Base-by-base conservation (phyloP, 2,113 vertebrate genomes). In the Noturus placidus region DNA sequence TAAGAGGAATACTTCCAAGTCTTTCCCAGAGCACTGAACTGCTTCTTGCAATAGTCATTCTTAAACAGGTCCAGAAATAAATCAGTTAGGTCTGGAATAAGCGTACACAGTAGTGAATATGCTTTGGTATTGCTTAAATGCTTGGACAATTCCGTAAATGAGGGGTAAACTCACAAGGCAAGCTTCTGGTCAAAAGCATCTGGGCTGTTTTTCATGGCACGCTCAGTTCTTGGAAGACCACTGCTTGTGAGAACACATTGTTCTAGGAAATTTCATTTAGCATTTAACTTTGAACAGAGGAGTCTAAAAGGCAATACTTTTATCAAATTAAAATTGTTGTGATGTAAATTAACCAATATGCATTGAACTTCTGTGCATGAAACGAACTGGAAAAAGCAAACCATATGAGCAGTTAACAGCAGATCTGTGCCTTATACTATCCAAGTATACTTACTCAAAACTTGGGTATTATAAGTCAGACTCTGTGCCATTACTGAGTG, bases 131-230 rank as follows among this genome's bases (percentile, higher is more conserved):
- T 85, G 85, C 87, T 84, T 80, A 86, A 85, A 87, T 86, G 88
- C 87, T 84, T 88, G 83, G 85, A 88, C 89, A 89, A 76, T 82
- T 88, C 72, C 35, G 88, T 88, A 91, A 88, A 88, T 84, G 87
- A 87, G 72, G 87, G 87, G 87, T 88, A 87, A 86, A 88, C 72
- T 88, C 69, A 87, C 54, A 90, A 76, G 79, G 82, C 87, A 85
- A 85, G 76, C 69, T 85, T 79, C 83, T 83, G 70, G 57, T 88
- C 56, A 78, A 63, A 59, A 87, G 72, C 86, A 74, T 65, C 74
- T 82, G 83, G 79, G 65, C 38, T 92, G 89, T 85, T 92, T 89
- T 88, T 78, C 86, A 88, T 90, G 90, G 90, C 90, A 33, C 59
- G 76, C 33, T 13, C 88, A 86, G 80, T 74, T 77, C 74, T 85